Conservation (phyloP, 2,888 invertebrate species). For the Drosophila silvestris region DNA sequence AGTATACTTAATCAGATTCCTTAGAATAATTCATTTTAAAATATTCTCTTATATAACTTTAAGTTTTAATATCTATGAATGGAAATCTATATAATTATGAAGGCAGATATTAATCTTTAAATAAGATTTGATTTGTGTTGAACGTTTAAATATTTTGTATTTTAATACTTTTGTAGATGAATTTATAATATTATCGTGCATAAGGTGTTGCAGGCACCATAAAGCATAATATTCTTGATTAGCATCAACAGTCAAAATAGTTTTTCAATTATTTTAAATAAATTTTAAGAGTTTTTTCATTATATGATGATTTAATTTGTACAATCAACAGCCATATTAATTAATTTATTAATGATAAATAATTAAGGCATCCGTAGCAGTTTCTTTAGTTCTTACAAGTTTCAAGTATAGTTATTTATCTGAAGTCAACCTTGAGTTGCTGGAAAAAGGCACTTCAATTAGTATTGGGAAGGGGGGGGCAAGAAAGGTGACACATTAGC, state of each 20-base stretch:
- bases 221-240: neutral
- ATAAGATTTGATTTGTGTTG: neutral
- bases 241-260: too few relatives aligned
- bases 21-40: too few relatives aligned
- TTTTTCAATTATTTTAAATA: neutral
- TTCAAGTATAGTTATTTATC: neutral
- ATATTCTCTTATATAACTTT: too few relatives aligned
- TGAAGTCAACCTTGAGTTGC: constrained; percentile 58
- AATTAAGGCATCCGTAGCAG: neutral
- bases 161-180: neutral
- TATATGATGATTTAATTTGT: neutral
- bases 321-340: neutral
- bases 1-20: too few relatives aligned
- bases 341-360: neutral
- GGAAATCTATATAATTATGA: neutral
- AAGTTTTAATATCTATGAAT: neutral
- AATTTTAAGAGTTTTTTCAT: neutral
- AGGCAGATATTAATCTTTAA: neutral
- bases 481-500: constrained; percentile 65
- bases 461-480: constrained; percentile 32
- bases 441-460: constrained; percentile 66
- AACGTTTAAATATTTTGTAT: neutral
- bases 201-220: neutral
- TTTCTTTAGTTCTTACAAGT: neutral
- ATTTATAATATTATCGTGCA: neutral